phyloP scores from a whole-genome alignment of 2,888 invertebrate genomes.

The Diaprepes abbreviatus region DNA sequence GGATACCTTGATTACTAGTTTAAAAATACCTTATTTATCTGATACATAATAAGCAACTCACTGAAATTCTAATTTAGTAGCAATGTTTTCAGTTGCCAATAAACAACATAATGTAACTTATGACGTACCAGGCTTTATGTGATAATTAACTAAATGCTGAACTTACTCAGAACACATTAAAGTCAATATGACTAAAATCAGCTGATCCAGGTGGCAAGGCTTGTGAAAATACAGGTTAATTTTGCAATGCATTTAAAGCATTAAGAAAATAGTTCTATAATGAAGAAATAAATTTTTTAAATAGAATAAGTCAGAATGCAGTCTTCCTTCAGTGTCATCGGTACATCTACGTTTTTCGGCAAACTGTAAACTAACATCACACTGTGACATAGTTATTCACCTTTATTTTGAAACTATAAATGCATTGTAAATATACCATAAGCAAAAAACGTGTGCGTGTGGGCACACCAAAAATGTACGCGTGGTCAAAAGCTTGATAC shows the following conservation, averaged over 20 bases:
- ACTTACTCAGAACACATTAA: constrained; percentile 9
- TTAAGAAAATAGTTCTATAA: not conserved
- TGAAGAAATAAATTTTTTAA: constrained; percentile 60
- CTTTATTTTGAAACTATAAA: no score
- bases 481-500: constrained; percentile 14
- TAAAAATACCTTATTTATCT: no score
- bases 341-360: no score
- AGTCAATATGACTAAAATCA: constrained; percentile 10
- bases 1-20: no score
- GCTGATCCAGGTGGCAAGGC: constrained; percentile 28
- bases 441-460: constrained; percentile 9
- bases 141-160: not conserved
- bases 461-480: constrained; percentile 6
- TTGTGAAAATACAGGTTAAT: constrained; percentile 1
- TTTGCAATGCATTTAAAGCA: not conserved
- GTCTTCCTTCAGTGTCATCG: no score
- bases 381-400: no score
- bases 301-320: not conserved
- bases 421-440: not conserved
- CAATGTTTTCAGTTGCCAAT: no score
- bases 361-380: no score
- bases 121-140: no score
- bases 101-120: no score
- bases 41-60: no score
- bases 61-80: no score